Evolutionary conservation across 2,113 vertebrate species (phyloP), one percentile per base, ranked within the genome.

Genomic region (Myxocyprinus asiaticus): DNA sequence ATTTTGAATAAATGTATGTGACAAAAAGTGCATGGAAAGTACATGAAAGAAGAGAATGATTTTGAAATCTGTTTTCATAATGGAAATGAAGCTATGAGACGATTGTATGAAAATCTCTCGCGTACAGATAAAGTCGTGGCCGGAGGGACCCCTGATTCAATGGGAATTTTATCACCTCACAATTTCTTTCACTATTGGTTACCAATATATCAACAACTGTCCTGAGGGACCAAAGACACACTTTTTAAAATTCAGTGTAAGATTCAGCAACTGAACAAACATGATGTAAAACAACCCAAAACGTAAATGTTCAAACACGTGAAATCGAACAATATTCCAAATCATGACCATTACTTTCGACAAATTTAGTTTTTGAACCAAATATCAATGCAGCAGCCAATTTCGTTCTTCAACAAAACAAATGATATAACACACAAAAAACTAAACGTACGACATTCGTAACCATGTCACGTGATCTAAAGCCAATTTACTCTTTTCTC

Each of bases 151-250:
- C 71, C n/a, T 1, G 81, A 87, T 91, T 89, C 90, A 87, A 92
- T 88, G 91, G 89, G 86, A 91, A 93, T 88, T 33, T 33, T 85
- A 88, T 87, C 87, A 77, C 83, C 87, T 90, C 88, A 89, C 91
- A 89, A 88, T 89, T 89, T 91, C 90, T 82, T 90, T 90, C 89
- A 93, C 93, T 93, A 92, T 92, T 92, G 92, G 92, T 93, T 93
- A 93, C 92, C 92, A 92, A 94, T 94, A 93, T 93, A 93, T 92
- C 92, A 92, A 90, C 81, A 90, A 92, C 91, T 92, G 91, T 93
- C 90, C 91, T 87, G 92, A 87, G 92, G 91, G 92, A 92, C 91
- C 81, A 88, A 33, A 82, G 80, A 80, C 72, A 86, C 88, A 86
- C 84, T 81, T 88, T 87, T 88, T 84, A 87, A 89, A 88, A 88